A percentile compares a stretch with the other conserved stretches of the same genome.
phyloP scores from a whole-genome alignment of 1,140 invertebrate genomes.

The Tetramorium alpestre region DNA sequence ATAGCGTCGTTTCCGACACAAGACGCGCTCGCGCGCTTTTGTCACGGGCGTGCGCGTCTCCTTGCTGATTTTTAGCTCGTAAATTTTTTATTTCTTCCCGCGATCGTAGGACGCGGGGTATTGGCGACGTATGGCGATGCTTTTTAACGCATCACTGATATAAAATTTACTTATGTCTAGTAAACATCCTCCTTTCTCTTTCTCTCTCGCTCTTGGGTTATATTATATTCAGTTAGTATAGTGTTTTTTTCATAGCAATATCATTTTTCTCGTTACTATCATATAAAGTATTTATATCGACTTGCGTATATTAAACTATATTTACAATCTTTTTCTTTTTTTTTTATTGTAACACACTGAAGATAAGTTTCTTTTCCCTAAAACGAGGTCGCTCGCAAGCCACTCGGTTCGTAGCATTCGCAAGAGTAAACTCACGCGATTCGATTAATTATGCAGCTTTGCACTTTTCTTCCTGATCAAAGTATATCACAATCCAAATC shows the following conservation, averaged over 20 bases:
- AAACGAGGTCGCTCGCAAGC: conserved; percentile 64
- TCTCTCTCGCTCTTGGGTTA: conserved; percentile 66
- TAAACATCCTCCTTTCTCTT: conserved; percentile 70
- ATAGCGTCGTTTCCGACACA: conserved; percentile 51
- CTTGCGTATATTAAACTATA: conserved; percentile 85
- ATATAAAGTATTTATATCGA: conserved; percentile 85
- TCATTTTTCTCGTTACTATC: conserved; percentile 80
- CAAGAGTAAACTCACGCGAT: conserved; percentile 62
- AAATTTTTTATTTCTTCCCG: conserved; percentile 45
- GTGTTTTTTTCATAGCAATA: conserved; percentile 80
- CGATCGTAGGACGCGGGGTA: conserved; percentile 63
- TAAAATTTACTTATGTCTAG: conserved; percentile 84
- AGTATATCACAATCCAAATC: conserved; percentile 82
- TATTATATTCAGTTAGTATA: conserved; percentile 78
- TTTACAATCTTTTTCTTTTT: conserved; percentile 80
- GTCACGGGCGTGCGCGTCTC: conserved; percentile 62
- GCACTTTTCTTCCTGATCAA: conserved; percentile 68
- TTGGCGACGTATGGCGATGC: conserved; percentile 78
- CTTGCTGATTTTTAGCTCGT: conserved; percentile 68
- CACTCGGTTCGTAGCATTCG: conserved; percentile 64
- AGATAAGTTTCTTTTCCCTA: conserved; percentile 70
- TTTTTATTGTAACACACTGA: conserved; percentile 77
- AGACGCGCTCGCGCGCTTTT: conserved; percentile 51
- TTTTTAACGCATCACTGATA: conserved; percentile 83
- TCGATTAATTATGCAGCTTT: conserved; percentile 65